Evolutionary conservation across 2,888 invertebrate genomes (phyloP).

Genomic region (Clistopyga incitator): DNA sequence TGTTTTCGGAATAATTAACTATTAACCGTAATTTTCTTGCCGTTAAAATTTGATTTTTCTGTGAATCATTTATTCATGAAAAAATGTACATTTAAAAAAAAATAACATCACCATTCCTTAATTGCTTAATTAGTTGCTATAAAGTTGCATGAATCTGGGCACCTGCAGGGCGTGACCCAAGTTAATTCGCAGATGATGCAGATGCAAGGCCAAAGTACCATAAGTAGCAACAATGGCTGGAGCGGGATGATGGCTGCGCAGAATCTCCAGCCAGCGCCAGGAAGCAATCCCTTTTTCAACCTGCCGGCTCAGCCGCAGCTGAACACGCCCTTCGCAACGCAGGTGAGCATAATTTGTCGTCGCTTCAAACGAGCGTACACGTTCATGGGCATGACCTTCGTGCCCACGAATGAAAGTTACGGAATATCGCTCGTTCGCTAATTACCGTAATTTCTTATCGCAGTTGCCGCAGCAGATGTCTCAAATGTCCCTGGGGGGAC

Average conservation of each 20-base stretch:
- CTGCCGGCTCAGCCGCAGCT: constrained; percentile 76
- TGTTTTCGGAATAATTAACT: too few species aligned
- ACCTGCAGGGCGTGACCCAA: constrained; percentile 66
- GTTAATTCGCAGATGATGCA: constrained; percentile 77
- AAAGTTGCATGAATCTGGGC: constrained; percentile 35
- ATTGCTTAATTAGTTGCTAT: background rate
- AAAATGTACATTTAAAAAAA: background rate
- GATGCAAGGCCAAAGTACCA: constrained; percentile 76
- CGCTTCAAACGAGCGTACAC: background rate
- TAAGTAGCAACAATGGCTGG: constrained; percentile 80
- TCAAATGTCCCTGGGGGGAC: constrained; percentile 83
- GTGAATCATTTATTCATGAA: background rate
- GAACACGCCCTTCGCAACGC: constrained; percentile 73
- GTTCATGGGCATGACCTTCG: constrained; percentile 11
- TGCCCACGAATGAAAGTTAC: constrained; percentile 22
- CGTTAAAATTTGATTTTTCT: too few species aligned
- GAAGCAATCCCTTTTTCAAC: constrained; percentile 83
- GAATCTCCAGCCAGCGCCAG: constrained; percentile 82
- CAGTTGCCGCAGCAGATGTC: constrained; percentile 85
- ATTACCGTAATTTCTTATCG: constrained; percentile 19
- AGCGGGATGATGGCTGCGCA: constrained; percentile 80
- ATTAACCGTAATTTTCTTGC: too few species aligned
- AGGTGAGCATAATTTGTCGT: constrained; percentile 70
- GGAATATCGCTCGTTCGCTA: background rate
- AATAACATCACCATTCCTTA: too few species aligned